These are phyloP conservation scores for Lindbergichthys nudifrons DNA, from an alignment of 2,797 vertebrate species.

Conservation along the genomic window DNA sequence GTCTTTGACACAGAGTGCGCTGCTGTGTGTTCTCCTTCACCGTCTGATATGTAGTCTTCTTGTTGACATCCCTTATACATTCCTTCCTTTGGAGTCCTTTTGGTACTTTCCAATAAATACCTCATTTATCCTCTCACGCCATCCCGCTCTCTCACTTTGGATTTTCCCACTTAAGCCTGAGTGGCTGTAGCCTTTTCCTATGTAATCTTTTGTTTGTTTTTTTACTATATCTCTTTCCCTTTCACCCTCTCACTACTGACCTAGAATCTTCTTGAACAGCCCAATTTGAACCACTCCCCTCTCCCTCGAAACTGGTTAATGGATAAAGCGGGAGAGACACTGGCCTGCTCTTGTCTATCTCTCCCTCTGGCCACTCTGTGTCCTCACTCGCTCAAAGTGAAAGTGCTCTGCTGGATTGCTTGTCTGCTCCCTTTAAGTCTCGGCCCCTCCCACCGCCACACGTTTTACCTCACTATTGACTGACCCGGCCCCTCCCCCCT, in stretches of 20 bases:
- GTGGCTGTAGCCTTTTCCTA: conserved; percentile 64
- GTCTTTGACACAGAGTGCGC: conserved; percentile 69
- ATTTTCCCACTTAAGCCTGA: conserved; percentile 76
- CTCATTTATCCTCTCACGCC: conserved; percentile 70
- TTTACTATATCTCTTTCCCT: conserved; percentile 38
- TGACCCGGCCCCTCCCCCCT: conserved; percentile 68
- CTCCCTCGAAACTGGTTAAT: conserved; percentile 64
- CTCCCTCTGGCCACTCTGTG: conserved; percentile 65
- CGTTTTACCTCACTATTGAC: conserved; percentile 82
- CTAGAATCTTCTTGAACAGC: conserved; percentile 68
- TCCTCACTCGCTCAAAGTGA: conserved; percentile 82
- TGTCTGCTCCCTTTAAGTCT: conserved; percentile 78
- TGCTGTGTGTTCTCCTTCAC: conserved; percentile 59
- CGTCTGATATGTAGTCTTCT: conserved; percentile 53
- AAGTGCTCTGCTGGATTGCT: conserved; percentile 77
- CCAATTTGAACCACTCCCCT: conserved; percentile 62
- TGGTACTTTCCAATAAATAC: conserved; percentile 79
- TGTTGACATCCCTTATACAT: conserved; percentile 60
- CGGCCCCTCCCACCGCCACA: conserved; percentile 79
- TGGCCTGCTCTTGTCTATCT: conserved; percentile 62
- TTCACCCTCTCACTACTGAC: conserved; percentile 62
- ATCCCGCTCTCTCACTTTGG: conserved; percentile 76
- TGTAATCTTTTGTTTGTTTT: conserved; percentile 62
- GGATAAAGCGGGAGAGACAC: conserved; percentile 63
- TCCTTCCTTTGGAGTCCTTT: conserved; percentile 60